These are phyloP conservation scores for Ochropacha duplaris DNA, from an alignment of 2,888 invertebrate species.

Conservation along the genomic window DNA sequence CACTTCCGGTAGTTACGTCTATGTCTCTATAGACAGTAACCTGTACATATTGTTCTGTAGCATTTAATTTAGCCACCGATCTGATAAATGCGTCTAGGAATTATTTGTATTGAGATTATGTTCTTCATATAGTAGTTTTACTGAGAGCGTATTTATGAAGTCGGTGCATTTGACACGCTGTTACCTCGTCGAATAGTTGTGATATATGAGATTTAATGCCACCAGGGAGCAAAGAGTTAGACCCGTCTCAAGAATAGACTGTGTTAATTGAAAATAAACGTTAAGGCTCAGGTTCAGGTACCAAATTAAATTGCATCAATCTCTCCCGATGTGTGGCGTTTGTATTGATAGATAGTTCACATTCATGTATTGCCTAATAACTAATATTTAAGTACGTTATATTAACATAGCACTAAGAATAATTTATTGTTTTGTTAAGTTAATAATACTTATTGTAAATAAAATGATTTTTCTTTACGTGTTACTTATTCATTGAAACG, in stretches of 20 bases:
- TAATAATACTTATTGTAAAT: conserved; percentile 50
- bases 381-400: conserved; percentile 37
- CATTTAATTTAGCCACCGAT: conserved; percentile 1
- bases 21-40: conserved; percentile 10
- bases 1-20: conserved; percentile 59
- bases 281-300: background rate
- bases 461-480: conserved; percentile 20
- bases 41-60: conserved; percentile 1
- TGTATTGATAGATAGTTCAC: conserved; percentile 15
- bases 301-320: background rate
- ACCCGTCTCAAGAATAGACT: too few species aligned
- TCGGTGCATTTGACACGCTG: conserved; percentile 1
- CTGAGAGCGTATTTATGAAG: background rate
- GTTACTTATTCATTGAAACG: too few species aligned
- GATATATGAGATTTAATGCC: background rate
- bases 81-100: too few species aligned
- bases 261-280: too few species aligned
- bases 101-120: too few species aligned
- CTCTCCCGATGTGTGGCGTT: background rate
- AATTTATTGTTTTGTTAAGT: conserved; percentile 40
- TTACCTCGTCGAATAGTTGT: conserved; percentile 15
- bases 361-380: conserved; percentile 56
- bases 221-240: background rate
- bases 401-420: conserved; percentile 49
- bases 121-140: background rate